Conservation (phyloP, 2,888 invertebrate species). For the Esperia sulphurella region DNA sequence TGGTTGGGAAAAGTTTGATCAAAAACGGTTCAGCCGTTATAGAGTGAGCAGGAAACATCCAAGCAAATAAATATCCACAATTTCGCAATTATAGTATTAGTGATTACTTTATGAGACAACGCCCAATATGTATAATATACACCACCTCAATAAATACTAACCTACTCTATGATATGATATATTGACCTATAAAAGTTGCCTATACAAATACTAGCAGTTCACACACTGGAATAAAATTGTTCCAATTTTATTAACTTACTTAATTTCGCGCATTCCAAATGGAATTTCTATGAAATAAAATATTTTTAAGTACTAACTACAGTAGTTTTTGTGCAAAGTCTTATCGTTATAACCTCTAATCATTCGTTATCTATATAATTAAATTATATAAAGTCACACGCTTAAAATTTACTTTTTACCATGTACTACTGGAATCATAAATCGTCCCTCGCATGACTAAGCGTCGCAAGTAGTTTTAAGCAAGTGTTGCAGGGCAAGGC, state of each 20-base stretch:
- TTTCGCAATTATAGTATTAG: not conserved
- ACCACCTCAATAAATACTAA: constrained; percentile 23
- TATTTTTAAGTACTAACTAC: not conserved
- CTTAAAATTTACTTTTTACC: too few species aligned
- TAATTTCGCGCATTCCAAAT: not conserved
- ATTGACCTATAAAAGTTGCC: constrained; percentile 18
- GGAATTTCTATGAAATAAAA: not conserved
- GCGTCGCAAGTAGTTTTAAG: too few species aligned
- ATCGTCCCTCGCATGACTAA: too few species aligned
- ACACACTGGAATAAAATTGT: constrained; percentile 6
- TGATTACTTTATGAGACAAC: not conserved
- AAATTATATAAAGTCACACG: too few species aligned
- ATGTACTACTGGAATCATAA: too few species aligned
- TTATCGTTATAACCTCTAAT: too few species aligned
- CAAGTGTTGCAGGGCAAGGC: too few species aligned
- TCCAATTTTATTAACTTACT: not conserved
- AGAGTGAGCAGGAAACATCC: too few species aligned
- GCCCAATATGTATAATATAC: not conserved
- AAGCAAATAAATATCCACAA: not conserved
- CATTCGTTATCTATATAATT: too few species aligned
- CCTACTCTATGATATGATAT: constrained; percentile 35
- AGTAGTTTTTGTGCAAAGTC: too few species aligned
- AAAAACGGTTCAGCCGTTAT: too few species aligned
- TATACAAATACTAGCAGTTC: constrained; percentile 7
- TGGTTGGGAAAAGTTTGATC: too few species aligned